Percentiles rank a stretch among this genome's conserved stretches.
Evolutionary conservation across 1,140 invertebrate genomes (phyloP).

Genomic region (Scaptodrosophila lebanonensis): DNA sequence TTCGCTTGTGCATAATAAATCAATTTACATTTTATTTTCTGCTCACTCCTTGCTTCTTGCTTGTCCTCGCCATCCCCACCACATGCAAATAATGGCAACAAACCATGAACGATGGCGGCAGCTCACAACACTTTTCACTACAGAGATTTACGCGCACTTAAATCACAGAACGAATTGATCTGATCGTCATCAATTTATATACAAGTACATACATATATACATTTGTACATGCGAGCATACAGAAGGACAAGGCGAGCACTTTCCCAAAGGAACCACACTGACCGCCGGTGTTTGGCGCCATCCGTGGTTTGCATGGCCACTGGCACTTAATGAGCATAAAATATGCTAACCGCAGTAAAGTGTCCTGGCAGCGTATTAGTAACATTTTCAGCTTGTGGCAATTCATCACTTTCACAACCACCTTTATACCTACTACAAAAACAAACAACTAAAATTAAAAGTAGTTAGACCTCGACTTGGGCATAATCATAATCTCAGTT

Average conservation of each 20-base stretch:
- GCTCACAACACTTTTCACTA: slow-evolving; percentile 49
- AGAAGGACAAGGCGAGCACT: no score
- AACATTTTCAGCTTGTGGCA: no score
- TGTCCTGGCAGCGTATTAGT: no score
- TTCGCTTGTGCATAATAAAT: slow-evolving; percentile 68
- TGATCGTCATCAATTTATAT: slow-evolving; percentile 54
- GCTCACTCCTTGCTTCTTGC: neutral
- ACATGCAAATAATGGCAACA: slow-evolving; percentile 65
- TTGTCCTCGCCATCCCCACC: slow-evolving; percentile 48
- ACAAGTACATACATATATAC: slow-evolving; percentile 3
- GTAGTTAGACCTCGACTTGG: no score
- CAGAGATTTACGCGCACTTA: slow-evolving; percentile 68
- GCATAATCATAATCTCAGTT: no score
- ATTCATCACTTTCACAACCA: no score
- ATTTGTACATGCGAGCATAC: no score
- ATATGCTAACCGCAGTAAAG: slow-evolving; percentile 44
- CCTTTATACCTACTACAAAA: no score
- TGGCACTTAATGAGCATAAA: slow-evolving; percentile 55
- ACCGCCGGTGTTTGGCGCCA: no score
- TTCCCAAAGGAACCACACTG: no score
- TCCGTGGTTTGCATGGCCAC: no score
- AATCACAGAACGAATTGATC: slow-evolving; percentile 57
- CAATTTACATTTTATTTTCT: slow-evolving; percentile 61
- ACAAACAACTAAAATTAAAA: no score
- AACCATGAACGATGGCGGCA: slow-evolving; percentile 40